Conservation (phyloP, 1,140 invertebrate species). For the Caenorhabditis brenneri region DNA sequence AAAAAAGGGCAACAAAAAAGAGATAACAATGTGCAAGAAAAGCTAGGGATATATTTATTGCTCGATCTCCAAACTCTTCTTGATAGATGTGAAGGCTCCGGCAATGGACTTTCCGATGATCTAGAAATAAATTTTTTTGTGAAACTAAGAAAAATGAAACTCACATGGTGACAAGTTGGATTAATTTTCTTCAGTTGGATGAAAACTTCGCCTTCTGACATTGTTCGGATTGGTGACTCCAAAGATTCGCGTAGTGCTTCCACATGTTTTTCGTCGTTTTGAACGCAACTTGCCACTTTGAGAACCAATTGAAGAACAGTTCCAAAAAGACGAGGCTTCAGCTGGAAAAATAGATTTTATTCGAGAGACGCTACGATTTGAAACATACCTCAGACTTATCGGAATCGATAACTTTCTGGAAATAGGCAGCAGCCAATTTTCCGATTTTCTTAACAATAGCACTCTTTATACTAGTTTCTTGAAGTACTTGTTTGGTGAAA, state of each 20-base stretch:
- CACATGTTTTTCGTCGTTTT: conserved; percentile 4
- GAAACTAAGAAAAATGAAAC: not conserved
- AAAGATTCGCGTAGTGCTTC: not conserved
- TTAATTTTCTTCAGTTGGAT: conserved; percentile 8
- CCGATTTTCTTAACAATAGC: not conserved
- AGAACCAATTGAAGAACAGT: not conserved
- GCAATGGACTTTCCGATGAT: conserved; percentile 23
- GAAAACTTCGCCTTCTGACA: conserved; percentile 1
- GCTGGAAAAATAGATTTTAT: not conserved
- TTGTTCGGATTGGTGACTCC: not conserved
- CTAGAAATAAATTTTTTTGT: too few species aligned
- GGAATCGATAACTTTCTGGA: conserved; percentile 1
- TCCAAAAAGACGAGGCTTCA: conserved; percentile 15
- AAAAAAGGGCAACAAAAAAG: not conserved
- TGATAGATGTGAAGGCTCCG: not conserved
- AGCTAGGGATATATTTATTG: not conserved
- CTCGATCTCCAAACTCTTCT: not conserved
- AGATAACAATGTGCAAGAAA: not conserved
- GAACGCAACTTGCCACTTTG: not conserved
- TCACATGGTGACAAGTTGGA: not conserved
- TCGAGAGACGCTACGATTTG: not conserved
- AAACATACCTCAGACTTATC: conserved; percentile 5
- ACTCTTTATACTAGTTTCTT: not conserved
- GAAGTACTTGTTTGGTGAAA: not conserved
- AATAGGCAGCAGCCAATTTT: not conserved